Evolutionary conservation across 2,797 vertebrate species (phyloP).

Genomic region (Cyprinella venusta): DNA sequence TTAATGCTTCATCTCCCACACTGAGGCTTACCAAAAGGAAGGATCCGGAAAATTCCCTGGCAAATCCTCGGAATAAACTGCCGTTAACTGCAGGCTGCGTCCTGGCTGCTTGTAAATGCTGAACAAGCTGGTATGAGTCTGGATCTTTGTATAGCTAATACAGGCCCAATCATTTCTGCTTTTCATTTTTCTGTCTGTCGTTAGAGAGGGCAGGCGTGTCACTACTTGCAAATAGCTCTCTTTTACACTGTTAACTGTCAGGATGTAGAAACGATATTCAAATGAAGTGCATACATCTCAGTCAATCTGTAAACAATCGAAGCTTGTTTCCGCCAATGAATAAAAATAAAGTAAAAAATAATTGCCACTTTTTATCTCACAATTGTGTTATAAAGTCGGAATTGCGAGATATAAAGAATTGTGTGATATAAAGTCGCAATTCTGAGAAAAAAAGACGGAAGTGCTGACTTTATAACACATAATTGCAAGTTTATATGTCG

Average conservation of each 20-base stretch:
- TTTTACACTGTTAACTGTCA: not conserved
- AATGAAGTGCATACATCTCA: not conserved
- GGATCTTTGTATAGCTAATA: not conserved
- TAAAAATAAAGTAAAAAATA: too few relatives aligned
- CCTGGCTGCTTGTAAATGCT: slow-evolving; percentile 10
- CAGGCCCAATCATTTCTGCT: not conserved
- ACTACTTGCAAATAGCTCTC: not conserved
- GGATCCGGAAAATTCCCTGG: slow-evolving; percentile 43
- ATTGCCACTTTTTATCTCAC: too few relatives aligned
- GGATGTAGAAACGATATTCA: not conserved
- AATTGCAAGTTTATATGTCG: too few relatives aligned
- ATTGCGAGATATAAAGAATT: too few relatives aligned
- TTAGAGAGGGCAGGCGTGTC: not conserved
- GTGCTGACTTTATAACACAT: too few relatives aligned
- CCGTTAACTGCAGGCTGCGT: slow-evolving; percentile 10
- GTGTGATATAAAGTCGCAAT: too few relatives aligned
- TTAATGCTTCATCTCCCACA: slow-evolving; percentile 63
- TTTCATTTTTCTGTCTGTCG: not conserved
- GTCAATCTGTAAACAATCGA: not conserved
- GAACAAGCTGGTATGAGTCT: not conserved
- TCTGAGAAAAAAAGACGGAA: too few relatives aligned
- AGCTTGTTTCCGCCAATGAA: too few relatives aligned
- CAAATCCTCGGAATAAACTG: slow-evolving; percentile 48
- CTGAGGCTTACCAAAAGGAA: slow-evolving; percentile 47
- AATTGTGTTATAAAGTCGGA: too few relatives aligned